phyloP scores from a whole-genome alignment of 2,888 invertebrate genomes.

The Odontomyia ornata region DNA sequence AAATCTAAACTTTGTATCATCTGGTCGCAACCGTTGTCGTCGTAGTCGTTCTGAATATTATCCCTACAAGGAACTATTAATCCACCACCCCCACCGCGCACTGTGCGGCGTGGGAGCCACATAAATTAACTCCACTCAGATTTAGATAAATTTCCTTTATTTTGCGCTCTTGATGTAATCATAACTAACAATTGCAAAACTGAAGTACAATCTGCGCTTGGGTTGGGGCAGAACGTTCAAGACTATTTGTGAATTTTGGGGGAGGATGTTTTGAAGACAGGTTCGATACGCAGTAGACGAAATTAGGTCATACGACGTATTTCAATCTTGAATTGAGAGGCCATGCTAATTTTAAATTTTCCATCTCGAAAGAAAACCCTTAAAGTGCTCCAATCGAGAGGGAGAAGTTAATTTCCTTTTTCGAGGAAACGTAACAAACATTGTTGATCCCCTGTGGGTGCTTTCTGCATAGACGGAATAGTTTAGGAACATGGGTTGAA shows the following conservation, averaged over 20 bases:
- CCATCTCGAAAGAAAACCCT: too few species aligned
- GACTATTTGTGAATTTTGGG: neutral
- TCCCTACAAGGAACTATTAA: conserved; percentile 37
- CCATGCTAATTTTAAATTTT: too few species aligned
- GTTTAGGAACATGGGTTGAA: neutral
- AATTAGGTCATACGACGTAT: too few species aligned
- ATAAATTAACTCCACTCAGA: conserved; percentile 22
- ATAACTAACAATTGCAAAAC: neutral
- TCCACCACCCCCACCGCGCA: conserved; percentile 1
- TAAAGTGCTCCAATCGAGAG: too few species aligned
- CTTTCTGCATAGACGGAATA: neutral
- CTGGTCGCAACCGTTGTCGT: conserved; percentile 3
- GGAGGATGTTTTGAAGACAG: too few species aligned
- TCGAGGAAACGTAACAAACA: too few species aligned
- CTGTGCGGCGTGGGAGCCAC: conserved; percentile 16
- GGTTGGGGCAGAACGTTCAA: neutral
- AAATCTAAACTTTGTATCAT: conserved; percentile 27
- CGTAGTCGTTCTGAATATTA: conserved; percentile 5
- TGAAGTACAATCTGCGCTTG: neutral
- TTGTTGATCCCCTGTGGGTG: neutral
- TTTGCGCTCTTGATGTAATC: neutral
- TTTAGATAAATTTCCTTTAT: conserved; percentile 29
- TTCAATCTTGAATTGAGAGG: too few species aligned
- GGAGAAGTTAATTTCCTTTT: too few species aligned
- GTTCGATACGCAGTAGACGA: too few species aligned